Evolutionary conservation across 2,888 invertebrate genomes (phyloP).

Genomic region (Eristalinus aeneus): DNA sequence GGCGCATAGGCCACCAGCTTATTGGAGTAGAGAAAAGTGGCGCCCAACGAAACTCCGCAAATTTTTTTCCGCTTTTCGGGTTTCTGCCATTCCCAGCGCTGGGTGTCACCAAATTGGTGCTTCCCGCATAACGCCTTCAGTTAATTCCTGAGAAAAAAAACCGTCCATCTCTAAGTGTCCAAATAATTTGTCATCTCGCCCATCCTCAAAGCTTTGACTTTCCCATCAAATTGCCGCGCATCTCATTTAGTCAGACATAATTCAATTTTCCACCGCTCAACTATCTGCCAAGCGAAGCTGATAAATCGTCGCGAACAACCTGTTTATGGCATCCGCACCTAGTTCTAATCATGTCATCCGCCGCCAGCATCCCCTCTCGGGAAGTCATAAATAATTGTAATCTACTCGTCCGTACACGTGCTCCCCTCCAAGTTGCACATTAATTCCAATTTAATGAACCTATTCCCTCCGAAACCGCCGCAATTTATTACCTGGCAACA

Average conservation of each 20-base stretch:
- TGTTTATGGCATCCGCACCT: not conserved
- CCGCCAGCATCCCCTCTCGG: not conserved
- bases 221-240: not conserved
- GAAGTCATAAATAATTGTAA: slow-evolving; percentile 27
- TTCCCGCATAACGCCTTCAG: too few species aligned
- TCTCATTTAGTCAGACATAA: not conserved
- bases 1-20: too few species aligned
- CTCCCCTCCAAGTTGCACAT: slow-evolving; percentile 34
- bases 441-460: slow-evolving; percentile 52
- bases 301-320: not conserved
- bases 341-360: not conserved
- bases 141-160: too few species aligned
- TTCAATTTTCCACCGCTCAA: not conserved
- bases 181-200: too few species aligned
- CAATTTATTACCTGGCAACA: slow-evolving; percentile 50
- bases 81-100: too few species aligned
- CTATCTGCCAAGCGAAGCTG: not conserved
- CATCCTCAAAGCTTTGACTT: not conserved
- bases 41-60: too few species aligned
- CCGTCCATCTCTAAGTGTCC: too few species aligned
- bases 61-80: too few species aligned
- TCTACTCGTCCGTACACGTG: slow-evolving; percentile 40
- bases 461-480: slow-evolving; percentile 29
- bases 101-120: too few species aligned
- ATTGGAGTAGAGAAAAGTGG: too few species aligned